These are phyloP conservation scores for Colius striatus DNA, from an alignment of 2,113 vertebrate species.

Conservation along the genomic window DNA sequence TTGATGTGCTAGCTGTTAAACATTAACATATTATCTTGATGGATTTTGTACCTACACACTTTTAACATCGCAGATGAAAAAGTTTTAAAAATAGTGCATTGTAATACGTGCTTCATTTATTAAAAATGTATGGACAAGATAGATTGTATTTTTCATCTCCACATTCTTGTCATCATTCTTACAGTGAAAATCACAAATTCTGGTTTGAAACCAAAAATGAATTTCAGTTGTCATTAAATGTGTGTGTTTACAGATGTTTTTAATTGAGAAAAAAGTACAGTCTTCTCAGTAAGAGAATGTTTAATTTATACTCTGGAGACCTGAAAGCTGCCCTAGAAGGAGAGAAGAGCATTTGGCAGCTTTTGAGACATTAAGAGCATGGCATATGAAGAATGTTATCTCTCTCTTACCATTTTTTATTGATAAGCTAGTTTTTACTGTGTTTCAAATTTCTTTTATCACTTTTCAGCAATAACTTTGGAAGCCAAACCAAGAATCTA, in stretches of 20 bases:
- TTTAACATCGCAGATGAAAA: constrained; percentile 25
- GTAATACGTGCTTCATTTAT: constrained; percentile 23
- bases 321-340: neutral
- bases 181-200: constrained; percentile 5
- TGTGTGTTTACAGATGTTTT: constrained; percentile 45
- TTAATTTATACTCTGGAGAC: constrained; percentile 31
- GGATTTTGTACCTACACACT: constrained; percentile 55
- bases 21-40: constrained; percentile 54
- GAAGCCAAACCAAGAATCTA: neutral
- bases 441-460: neutral
- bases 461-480: neutral
- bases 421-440: neutral
- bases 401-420: neutral
- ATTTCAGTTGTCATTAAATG: constrained; percentile 25
- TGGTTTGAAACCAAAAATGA: constrained; percentile 42
- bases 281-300: neutral
- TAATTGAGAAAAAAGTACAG: constrained; percentile 45
- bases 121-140: constrained; percentile 35
- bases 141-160: constrained; percentile 30
- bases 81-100: constrained; percentile 29
- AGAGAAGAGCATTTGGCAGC: neutral
- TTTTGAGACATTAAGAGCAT: neutral
- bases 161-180: constrained; percentile 4
- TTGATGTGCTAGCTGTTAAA: constrained; percentile 49
- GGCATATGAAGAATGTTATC: neutral